phyloP scores from a whole-genome alignment of 2,113 vertebrate genomes.

The Proterorhinus semilunaris region DNA sequence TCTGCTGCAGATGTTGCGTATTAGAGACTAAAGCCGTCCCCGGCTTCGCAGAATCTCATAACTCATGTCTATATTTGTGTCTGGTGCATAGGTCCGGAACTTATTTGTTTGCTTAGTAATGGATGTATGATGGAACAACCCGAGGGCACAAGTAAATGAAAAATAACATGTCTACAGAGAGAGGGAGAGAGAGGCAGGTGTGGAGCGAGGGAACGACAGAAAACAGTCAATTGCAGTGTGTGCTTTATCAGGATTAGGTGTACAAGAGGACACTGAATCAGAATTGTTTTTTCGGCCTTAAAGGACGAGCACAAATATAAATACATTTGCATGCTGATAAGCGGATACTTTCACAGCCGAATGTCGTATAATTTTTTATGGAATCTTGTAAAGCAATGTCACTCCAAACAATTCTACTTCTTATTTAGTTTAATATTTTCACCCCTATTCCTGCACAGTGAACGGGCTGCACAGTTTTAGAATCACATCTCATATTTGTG shows the following conservation, averaged over 20 bases:
- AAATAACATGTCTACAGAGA: constrained; percentile 72
- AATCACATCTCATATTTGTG: no score
- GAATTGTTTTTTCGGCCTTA: no score
- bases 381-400: no score
- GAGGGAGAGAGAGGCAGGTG: constrained; percentile 63
- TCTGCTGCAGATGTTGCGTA: constrained; percentile 73
- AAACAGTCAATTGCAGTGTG: constrained; percentile 66
- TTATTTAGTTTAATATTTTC: no score
- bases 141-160: constrained; percentile 80
- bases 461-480: no score
- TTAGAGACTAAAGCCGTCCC: constrained; percentile 69
- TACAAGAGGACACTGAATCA: constrained; percentile 49
- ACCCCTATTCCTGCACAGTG: no score
- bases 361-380: no score
- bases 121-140: constrained; percentile 76
- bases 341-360: no score
- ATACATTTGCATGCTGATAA: no score
- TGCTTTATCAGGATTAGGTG: constrained; percentile 68
- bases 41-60: constrained; percentile 74
- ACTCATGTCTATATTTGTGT: constrained; percentile 80
- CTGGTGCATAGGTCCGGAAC: constrained; percentile 71
- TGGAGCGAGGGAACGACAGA: constrained; percentile 40
- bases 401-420: no score
- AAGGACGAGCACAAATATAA: no score
- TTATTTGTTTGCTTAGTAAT: constrained; percentile 79